Percentiles rank a stretch among this genome's conserved stretches.
phyloP scores from a whole-genome alignment of 2,113 vertebrate genomes.

The Strix uralensis region DNA sequence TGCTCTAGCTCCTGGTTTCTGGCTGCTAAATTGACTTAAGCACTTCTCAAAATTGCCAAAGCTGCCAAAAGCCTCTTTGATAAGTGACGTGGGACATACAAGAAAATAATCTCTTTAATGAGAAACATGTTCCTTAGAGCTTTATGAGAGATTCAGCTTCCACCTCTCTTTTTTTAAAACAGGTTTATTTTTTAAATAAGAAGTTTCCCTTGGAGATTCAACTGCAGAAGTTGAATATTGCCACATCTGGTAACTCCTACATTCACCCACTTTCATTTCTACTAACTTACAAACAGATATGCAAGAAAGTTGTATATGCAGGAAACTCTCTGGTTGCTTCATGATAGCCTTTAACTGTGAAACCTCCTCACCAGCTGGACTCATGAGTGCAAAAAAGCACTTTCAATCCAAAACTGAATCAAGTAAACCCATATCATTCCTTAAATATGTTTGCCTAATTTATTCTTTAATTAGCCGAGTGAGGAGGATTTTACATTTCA shows the following conservation, averaged over 20 bases:
- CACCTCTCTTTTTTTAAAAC: neutral
- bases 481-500: neutral
- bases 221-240: neutral
- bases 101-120: neutral
- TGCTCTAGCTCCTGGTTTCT: neutral
- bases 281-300: neutral
- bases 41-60: neutral
- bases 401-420: neutral
- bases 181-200: neutral
- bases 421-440: neutral
- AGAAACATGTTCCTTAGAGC: neutral
- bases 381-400: neutral
- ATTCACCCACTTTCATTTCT: neutral
- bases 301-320: neutral
- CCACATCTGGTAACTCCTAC: neutral
- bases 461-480: neutral
- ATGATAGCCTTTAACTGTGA: neutral
- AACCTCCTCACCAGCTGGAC: neutral
- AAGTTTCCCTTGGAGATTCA: neutral
- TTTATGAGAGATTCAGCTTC: neutral
- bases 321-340: neutral
- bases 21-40: slow-evolving; percentile 25
- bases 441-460: neutral
- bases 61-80: slow-evolving; percentile 17
- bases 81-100: neutral